Conservation (phyloP, 1,140 invertebrate species). For the Scaptomyza pallida region DNA sequence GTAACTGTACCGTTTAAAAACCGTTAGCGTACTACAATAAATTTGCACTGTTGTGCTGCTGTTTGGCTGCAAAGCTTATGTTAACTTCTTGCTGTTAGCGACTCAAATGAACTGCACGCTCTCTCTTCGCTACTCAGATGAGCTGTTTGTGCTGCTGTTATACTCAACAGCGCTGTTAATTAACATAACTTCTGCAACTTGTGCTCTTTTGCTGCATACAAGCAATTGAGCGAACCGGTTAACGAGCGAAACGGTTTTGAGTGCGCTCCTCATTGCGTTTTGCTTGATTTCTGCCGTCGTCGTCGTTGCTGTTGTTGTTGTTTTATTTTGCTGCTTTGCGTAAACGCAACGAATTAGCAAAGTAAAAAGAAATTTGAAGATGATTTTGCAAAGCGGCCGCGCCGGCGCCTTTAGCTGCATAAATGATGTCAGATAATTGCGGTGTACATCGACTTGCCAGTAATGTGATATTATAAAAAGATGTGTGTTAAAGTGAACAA, state of each 20-base stretch:
- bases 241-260: slow-evolving; percentile 35
- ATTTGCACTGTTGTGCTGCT: slow-evolving; percentile 34
- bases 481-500: too few species aligned
- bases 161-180: slow-evolving; percentile 7
- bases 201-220: slow-evolving; percentile 26
- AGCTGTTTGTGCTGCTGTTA: slow-evolving; percentile 17
- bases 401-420: slow-evolving; percentile 45
- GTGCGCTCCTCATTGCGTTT: slow-evolving; percentile 11
- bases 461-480: too few species aligned
- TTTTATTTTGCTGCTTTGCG: slow-evolving; percentile 26
- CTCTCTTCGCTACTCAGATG: slow-evolving; percentile 22
- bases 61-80: slow-evolving; percentile 35
- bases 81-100: slow-evolving; percentile 32
- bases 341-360: slow-evolving; percentile 6
- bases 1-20: slow-evolving; percentile 64
- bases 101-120: slow-evolving; percentile 33
- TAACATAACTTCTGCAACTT: slow-evolving; percentile 22
- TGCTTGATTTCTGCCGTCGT: slow-evolving; percentile 1
- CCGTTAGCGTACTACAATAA: slow-evolving; percentile 52
- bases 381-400: slow-evolving; percentile 43
- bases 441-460: not conserved
- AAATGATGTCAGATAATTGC: slow-evolving; percentile 7
- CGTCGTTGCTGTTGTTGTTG: too few species aligned
- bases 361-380: slow-evolving; percentile 11
- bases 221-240: slow-evolving; percentile 28